Conservation (phyloP, 2,113 vertebrate species). For the Grus americana region DNA sequence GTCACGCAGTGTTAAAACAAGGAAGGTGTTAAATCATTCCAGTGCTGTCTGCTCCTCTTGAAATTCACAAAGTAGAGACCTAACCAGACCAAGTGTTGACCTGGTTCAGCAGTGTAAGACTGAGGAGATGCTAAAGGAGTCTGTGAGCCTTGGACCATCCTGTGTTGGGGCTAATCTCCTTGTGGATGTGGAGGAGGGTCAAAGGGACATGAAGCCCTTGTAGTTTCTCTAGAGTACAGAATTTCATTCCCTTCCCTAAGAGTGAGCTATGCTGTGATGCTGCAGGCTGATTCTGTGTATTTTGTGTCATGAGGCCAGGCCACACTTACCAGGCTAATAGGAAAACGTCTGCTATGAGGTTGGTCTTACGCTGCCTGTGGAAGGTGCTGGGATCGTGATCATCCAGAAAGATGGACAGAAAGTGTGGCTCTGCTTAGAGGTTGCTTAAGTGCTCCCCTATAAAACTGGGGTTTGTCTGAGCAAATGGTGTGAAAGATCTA, state of each 20-base stretch:
- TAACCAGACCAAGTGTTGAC: neutral
- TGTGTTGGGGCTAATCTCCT: fast-evolving
- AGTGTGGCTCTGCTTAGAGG: neutral
- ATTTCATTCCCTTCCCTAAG: neutral
- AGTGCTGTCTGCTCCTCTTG: neutral
- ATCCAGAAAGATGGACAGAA: neutral
- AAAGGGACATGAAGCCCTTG: neutral
- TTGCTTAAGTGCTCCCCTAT: neutral
- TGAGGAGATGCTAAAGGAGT: neutral
- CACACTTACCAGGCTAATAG: fast-evolving
- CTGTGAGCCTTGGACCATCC: neutral
- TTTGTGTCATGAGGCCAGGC: neutral
- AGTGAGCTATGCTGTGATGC: fast-evolving
- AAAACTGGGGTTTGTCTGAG: neutral
- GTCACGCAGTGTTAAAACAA: neutral
- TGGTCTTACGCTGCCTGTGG: neutral
- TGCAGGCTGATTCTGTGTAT: neutral
- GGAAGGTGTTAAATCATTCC: neutral
- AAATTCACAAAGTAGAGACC: neutral
- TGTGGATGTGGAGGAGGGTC: neutral
- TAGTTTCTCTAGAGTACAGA: neutral
- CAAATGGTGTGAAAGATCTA: neutral
- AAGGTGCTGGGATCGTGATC: neutral
- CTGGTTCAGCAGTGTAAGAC: neutral
- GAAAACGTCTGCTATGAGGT: neutral